Evolutionary conservation across 2,113 vertebrate species (phyloP).

Genomic region (Uropsilus gracilis): DNA sequence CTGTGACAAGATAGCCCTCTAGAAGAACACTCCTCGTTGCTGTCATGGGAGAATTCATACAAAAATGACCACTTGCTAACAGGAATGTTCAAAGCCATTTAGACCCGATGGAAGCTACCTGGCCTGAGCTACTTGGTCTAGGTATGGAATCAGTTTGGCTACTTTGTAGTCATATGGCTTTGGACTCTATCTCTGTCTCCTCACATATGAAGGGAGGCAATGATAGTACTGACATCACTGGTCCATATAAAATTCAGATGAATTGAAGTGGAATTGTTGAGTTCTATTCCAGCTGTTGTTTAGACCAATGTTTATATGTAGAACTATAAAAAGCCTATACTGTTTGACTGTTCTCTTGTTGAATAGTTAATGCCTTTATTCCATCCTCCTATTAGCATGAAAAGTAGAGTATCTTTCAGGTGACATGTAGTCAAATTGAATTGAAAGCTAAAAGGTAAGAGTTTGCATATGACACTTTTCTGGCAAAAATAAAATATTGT

Average conservation of each 20-base stretch:
- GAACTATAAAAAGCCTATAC: not conserved
- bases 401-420: not conserved
- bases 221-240: rapidly evolving
- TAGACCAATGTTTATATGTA: not conserved
- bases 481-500: not conserved
- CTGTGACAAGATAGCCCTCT: rapidly evolving
- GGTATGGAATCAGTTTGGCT: not conserved
- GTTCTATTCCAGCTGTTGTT: no score
- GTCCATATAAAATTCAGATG: not conserved
- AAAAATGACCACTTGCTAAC: not conserved
- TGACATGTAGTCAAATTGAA: not conserved
- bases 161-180: not conserved
- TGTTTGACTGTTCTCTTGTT: not conserved
- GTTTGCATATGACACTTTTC: not conserved
- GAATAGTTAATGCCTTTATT: not conserved
- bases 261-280: not conserved
- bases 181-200: not conserved
- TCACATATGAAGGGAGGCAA: not conserved
- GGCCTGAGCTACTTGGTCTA: no score
- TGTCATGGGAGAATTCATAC: not conserved
- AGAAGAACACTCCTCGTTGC: not conserved
- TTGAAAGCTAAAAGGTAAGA: not conserved
- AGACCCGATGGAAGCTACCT: not conserved
- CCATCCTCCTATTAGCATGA: not conserved
- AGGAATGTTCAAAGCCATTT: rapidly evolving